phyloP scores from a whole-genome alignment of 2,888 invertebrate genomes.

The Alloplasta piceator region DNA sequence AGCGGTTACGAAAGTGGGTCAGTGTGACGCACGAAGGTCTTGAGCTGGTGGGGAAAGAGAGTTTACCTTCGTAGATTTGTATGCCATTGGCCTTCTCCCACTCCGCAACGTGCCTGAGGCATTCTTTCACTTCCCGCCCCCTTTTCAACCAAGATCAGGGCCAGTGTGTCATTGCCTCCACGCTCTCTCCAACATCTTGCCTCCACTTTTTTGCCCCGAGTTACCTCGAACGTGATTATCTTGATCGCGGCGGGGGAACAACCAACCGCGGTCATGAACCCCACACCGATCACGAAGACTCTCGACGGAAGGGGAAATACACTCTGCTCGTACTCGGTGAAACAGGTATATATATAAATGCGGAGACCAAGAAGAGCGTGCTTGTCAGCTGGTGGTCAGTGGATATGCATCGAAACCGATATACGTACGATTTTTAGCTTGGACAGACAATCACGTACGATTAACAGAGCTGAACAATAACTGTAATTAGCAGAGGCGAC shows the following conservation, averaged over 20 bases:
- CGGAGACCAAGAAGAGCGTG: slow-evolving; percentile 35
- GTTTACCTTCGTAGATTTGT: slow-evolving; percentile 65
- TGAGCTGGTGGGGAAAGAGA: slow-evolving; percentile 59
- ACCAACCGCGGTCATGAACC: slow-evolving; percentile 76
- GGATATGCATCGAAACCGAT: slow-evolving; percentile 28
- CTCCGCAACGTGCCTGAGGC: slow-evolving; percentile 37
- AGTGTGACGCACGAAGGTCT: slow-evolving; percentile 69
- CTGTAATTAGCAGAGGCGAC: background rate
- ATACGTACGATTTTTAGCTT: background rate
- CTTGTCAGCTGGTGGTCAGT: slow-evolving; percentile 34
- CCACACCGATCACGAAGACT: slow-evolving; percentile 26
- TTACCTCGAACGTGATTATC: slow-evolving; percentile 3
- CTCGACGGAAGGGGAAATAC: slow-evolving; percentile 49
- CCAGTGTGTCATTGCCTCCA: slow-evolving; percentile 79
- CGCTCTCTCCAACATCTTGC: slow-evolving; percentile 37
- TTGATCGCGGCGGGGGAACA: slow-evolving; percentile 60
- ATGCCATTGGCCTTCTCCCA: slow-evolving; percentile 68
- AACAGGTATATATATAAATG: slow-evolving; percentile 56
- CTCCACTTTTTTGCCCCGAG: slow-evolving; percentile 39
- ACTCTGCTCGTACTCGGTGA: slow-evolving; percentile 34
- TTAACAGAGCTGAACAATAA: background rate
- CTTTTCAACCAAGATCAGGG: slow-evolving; percentile 73
- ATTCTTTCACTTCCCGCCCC: slow-evolving; percentile 41
- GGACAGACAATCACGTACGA: background rate
- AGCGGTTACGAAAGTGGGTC: slow-evolving; percentile 73